Evolutionary conservation across 2,888 invertebrate species (phyloP).

Genomic region (Saturnia pavonia): DNA sequence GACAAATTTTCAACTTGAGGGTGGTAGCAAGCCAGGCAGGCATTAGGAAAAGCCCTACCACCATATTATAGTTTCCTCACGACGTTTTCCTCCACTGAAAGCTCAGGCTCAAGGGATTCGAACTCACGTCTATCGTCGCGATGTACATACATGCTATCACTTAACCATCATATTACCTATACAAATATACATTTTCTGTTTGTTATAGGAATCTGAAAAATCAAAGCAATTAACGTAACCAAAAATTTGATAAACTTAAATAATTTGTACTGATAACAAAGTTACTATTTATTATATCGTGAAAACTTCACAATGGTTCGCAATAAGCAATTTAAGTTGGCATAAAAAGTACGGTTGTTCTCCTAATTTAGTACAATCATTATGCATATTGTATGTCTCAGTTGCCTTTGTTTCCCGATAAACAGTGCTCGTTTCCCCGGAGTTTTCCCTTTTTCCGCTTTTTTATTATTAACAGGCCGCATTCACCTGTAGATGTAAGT

Average conservation of each 20-base stretch:
- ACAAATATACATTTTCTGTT: neutral
- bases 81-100: too few relatives aligned
- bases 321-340: conserved; percentile 69
- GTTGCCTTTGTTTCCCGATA: conserved; percentile 73
- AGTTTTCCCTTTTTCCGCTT: conserved; percentile 63
- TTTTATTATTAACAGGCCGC: conserved; percentile 69
- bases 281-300: conserved; percentile 6
- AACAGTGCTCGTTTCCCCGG: conserved; percentile 65
- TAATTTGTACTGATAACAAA: conserved; percentile 4
- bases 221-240: neutral
- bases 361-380: conserved; percentile 76
- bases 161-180: neutral
- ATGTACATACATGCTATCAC: too few relatives aligned
- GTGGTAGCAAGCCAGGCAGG: too few relatives aligned
- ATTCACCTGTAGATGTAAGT: conserved; percentile 67
- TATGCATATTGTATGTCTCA: conserved; percentile 75
- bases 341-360: conserved; percentile 61
- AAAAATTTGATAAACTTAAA: neutral
- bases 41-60: too few relatives aligned
- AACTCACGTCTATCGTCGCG: too few relatives aligned
- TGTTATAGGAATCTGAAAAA: neutral
- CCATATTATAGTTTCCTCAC: too few relatives aligned
- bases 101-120: too few relatives aligned
- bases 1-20: too few relatives aligned
- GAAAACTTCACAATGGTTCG: conserved; percentile 50